A percentile compares a stretch with the other conserved stretches of the same genome.
Evolutionary conservation across 2,113 vertebrate genomes (phyloP).

Genomic region (Caranx ignobilis): DNA sequence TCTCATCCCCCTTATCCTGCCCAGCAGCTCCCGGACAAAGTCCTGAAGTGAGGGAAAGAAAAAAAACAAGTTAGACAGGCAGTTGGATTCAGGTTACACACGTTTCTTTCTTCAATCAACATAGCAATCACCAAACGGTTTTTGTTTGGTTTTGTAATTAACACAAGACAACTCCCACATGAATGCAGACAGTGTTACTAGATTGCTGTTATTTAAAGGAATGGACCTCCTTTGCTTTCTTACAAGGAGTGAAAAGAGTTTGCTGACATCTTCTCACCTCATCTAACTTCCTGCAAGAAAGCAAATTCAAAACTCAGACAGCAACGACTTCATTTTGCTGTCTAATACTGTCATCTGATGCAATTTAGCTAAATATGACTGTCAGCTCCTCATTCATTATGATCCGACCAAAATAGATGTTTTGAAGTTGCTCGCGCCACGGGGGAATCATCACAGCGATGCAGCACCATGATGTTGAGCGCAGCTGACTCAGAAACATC

Average conservation of each 20-base stretch:
- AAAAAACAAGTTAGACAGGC: constrained; percentile 2
- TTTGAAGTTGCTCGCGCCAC: not conserved
- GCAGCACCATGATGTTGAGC: not conserved
- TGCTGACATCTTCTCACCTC: not conserved
- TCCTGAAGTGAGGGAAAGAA: constrained; percentile 79
- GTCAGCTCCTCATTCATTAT: not conserved
- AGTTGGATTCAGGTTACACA: not conserved
- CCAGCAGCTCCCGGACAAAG: constrained; percentile 94
- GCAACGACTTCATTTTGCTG: not conserved
- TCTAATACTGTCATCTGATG: not conserved
- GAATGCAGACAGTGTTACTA: too few species aligned
- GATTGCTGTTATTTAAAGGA: too few species aligned
- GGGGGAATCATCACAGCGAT: not conserved
- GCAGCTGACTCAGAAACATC: constrained; percentile 8
- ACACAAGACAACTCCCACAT: too few species aligned
- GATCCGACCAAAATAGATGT: not conserved
- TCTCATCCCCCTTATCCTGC: constrained; percentile 97
- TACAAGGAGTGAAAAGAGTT: too few species aligned
- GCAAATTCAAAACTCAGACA: too few species aligned
- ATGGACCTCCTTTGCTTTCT: too few species aligned
- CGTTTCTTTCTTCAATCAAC: not conserved
- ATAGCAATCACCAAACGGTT: not conserved
- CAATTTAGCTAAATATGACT: not conserved
- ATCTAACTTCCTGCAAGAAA: too few species aligned
- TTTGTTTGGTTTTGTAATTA: too few species aligned